Base-by-base conservation (phyloP, 1,140 invertebrate genomes). In the Drosophila gunungcola region DNA sequence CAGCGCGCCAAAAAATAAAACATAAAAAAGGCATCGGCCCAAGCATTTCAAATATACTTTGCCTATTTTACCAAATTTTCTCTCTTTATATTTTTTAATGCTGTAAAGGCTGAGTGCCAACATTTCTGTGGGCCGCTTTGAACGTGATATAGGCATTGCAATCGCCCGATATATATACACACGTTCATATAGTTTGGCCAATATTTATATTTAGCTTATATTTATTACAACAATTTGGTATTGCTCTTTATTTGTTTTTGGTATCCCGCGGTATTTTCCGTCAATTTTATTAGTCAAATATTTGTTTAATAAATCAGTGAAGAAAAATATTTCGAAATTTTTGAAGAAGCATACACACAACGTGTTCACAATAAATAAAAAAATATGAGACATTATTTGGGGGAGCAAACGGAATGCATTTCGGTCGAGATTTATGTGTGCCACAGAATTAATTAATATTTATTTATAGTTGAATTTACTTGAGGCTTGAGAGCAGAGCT, bases 211-310 rank as follows among this genome's bases (percentile, higher is more conserved):
- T 56, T 74, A 74, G 70, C 58, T 52, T 39, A 56, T 75, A 75
- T 75, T 75, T 75, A 75, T 65, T 74, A 63, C 58, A 74, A 55
- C 41, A 41, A 74, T 67, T 75, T 68, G 12, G 49, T 51, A 21
- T 38, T 43, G 38, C 60, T 46, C 53, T 21, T 65, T 38, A 53
- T 25, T 41, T 54, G 36, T 63, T 21, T 53, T n/a, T 16, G 27
- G 29, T 11, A 25, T 38, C 43, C 5, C 39, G 57, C 42, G 52
- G 64, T 25, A 69, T 78, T 74, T 78, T 81, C 65, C 60, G 63
- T 85, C 82, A 85, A 88, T 82, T 81, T 86, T 75, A 88, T 88
- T 82, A 61, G 61, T 38, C 74, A 85, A 86, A 88, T 85, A 78
- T 88, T 86, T 88, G 75, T 39, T 60, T 57, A 65, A 86, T 86